A percentile compares a stretch with the other conserved stretches of the same genome.
Evolutionary conservation across 2,797 vertebrate species (phyloP).

Genomic region (Enteromius radiatus): DNA sequence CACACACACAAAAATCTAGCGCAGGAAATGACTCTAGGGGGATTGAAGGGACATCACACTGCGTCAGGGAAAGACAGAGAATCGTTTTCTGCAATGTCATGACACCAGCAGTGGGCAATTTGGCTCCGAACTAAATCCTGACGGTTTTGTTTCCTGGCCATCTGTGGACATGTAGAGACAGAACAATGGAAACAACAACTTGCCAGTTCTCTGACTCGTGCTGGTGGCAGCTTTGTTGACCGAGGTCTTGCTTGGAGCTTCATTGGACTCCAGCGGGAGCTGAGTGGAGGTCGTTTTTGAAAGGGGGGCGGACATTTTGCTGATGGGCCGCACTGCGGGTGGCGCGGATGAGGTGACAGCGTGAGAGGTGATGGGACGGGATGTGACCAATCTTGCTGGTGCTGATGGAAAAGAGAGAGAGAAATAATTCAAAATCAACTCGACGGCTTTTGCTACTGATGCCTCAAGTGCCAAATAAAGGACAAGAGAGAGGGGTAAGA

Average conservation of each 20-base stretch:
- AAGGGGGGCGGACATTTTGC: background rate
- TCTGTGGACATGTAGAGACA: slow-evolving; percentile 40
- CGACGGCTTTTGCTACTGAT: background rate
- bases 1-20: background rate
- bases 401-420: slow-evolving; percentile 11
- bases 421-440: background rate
- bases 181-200: slow-evolving; percentile 44
- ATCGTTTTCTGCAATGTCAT: slow-evolving; percentile 40
- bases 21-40: slow-evolving; percentile 47
- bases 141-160: slow-evolving; percentile 38
- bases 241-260: slow-evolving; percentile 26
- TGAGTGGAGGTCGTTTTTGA: slow-evolving; percentile 35
- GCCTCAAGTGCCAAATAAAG: background rate
- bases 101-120: slow-evolving; percentile 15
- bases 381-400: slow-evolving; percentile 17
- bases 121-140: slow-evolving; percentile 37
- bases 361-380: slow-evolving; percentile 5
- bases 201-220: slow-evolving; percentile 41
- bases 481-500: background rate
- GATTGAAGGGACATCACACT: slow-evolving; percentile 27
- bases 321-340: slow-evolving; percentile 2
- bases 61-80: slow-evolving; percentile 34
- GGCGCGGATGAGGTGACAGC: background rate
- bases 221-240: slow-evolving; percentile 40
- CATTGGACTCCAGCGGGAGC: background rate